These are phyloP conservation scores for Dromaius novaehollandiae DNA, from an alignment of 2,113 vertebrate species.

Conservation along the genomic window DNA sequence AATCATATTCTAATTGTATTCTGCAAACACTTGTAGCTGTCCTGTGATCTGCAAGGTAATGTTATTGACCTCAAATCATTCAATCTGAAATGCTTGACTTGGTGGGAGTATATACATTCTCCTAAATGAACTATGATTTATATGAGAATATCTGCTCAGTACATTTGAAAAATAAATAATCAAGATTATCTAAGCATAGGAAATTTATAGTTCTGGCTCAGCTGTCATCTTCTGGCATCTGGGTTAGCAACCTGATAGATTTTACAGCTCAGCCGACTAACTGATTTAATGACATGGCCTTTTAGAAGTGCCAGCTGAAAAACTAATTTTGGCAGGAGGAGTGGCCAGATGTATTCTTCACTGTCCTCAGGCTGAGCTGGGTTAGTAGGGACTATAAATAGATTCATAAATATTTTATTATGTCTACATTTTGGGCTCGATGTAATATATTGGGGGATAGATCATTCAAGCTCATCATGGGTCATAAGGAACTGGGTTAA, in stretches of 20 bases:
- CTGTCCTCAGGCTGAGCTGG: neutral
- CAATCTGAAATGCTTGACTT: neutral
- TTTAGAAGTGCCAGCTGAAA: constrained; percentile 23
- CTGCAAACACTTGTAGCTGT: neutral
- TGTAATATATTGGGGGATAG: neutral
- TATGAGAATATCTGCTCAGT: neutral
- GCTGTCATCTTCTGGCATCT: neutral
- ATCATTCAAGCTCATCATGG: neutral
- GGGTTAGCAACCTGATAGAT: neutral
- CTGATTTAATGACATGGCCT: neutral
- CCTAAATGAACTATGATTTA: neutral
- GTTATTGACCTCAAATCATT: neutral
- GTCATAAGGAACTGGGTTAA: neutral
- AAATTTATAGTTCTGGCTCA: neutral
- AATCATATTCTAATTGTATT: neutral
- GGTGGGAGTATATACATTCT: neutral
- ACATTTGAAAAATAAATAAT: constrained; percentile 20
- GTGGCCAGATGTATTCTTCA: constrained; percentile 12
- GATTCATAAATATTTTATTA: constrained; percentile 14
- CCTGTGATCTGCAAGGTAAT: neutral
- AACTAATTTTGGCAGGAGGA: constrained; percentile 30
- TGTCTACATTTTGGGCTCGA: neutral
- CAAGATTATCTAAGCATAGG: neutral
- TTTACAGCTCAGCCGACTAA: neutral
- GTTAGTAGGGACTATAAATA: constrained; percentile 25